Percentiles rank a stretch among this genome's conserved stretches.
Evolutionary conservation across 2,113 vertebrate genomes (phyloP).

Genomic region (Hipposideros armiger): DNA sequence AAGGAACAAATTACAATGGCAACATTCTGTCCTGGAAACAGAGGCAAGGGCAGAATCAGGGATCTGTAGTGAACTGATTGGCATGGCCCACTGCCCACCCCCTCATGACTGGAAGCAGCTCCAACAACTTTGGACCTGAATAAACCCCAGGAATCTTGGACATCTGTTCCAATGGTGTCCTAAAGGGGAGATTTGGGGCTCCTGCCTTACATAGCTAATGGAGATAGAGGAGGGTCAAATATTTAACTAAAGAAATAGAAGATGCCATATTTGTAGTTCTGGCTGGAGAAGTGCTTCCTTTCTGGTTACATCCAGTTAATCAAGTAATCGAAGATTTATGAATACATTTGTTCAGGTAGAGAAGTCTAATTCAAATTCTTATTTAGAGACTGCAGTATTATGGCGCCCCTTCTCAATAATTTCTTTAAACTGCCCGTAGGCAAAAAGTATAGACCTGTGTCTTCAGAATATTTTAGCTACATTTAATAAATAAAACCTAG

Average conservation of each 20-base stretch:
- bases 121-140: background rate
- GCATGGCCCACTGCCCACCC: background rate
- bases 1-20: background rate
- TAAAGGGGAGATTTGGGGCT: background rate
- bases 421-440: background rate
- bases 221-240: background rate
- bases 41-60: background rate
- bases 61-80: background rate
- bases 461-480: background rate
- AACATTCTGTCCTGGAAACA: background rate
- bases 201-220: background rate
- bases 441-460: background rate
- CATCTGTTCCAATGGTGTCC: background rate
- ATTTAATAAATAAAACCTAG: background rate
- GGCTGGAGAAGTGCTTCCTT: background rate
- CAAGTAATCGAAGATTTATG: background rate
- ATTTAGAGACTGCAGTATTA: background rate
- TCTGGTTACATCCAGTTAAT: background rate
- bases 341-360: background rate
- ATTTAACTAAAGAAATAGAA: background rate
- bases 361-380: conserved; percentile 21
- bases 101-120: background rate
- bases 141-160: background rate
- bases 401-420: background rate
- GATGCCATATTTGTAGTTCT: background rate